Percentiles rank a stretch among this genome's conserved stretches.
phyloP scores from a whole-genome alignment of 2,888 invertebrate species.

The Nemurella pictetii region DNA sequence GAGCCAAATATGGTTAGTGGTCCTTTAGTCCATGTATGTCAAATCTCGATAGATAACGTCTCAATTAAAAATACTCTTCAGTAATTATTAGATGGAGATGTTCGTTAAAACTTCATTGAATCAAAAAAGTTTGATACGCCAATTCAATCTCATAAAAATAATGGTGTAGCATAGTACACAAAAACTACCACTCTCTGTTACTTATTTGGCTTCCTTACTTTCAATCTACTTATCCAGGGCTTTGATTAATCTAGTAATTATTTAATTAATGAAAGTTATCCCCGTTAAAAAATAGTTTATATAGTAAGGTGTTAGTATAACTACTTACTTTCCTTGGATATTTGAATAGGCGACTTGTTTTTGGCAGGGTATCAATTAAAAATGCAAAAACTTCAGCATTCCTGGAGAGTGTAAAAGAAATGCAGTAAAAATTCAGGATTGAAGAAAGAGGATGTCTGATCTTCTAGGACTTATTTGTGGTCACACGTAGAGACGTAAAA shows the following conservation, averaged over 20 bases:
- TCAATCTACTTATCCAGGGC: not conserved
- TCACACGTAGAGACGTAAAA: not conserved
- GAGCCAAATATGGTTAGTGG: not conserved
- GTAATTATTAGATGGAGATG: not conserved
- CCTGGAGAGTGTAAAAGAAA: not conserved
- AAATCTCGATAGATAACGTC: not conserved
- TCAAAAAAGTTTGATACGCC: not conserved
- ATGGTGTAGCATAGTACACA: not conserved
- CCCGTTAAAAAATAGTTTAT: not conserved
- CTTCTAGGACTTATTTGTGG: not conserved
- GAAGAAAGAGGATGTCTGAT: too few species aligned
- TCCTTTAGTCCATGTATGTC: not conserved
- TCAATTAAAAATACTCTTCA: not conserved
- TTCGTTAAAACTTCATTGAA: not conserved
- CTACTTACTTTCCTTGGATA: not conserved
- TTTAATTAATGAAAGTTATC: not conserved
- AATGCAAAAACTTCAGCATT: too few species aligned
- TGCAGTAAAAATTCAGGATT: too few species aligned
- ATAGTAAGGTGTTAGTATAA: not conserved
- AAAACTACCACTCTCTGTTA: not conserved
- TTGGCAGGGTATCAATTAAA: not conserved
- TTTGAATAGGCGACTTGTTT: not conserved
- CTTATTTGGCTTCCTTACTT: not conserved
- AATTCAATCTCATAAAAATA: not conserved
- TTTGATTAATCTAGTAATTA: not conserved